Conservation (phyloP, 2,888 invertebrate species). For the Athalia cordata region DNA sequence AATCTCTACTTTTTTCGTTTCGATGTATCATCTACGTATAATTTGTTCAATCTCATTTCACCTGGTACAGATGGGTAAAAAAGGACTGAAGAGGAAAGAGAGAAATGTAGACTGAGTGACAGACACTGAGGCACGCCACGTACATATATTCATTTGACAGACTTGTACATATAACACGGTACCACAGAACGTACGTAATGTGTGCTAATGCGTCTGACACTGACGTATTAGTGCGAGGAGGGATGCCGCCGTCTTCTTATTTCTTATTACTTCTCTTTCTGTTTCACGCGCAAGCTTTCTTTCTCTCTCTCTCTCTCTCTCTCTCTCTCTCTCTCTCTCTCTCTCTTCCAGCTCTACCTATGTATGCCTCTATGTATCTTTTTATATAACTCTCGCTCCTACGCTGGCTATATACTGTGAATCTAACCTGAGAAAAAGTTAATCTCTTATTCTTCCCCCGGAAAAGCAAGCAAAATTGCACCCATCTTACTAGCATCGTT, state of each 20-base stretch:
- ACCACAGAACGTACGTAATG: constrained; percentile 50
- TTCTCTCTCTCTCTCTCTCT: not conserved
- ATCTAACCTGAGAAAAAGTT: constrained; percentile 5
- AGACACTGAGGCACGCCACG: constrained; percentile 12
- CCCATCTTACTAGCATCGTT: constrained; percentile 18
- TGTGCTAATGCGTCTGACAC: constrained; percentile 52
- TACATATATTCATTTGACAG: constrained; percentile 19
- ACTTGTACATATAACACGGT: constrained; percentile 5
- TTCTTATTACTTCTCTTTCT: no score
- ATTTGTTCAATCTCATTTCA: not conserved
- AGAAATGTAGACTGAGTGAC: constrained; percentile 12
- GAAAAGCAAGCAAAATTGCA: constrained; percentile 18
- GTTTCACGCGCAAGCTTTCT: constrained; percentile 5
- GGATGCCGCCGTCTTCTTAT: not conserved
- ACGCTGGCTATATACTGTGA: no score
- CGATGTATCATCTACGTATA: no score
- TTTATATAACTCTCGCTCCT: no score
- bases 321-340: not conserved
- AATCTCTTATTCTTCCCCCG: constrained; percentile 20
- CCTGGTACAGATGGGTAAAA: not conserved
- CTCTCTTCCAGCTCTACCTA: not conserved
- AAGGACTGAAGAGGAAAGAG: not conserved
- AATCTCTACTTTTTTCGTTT: no score
- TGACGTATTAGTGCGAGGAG: constrained; percentile 55
- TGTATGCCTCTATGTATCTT: not conserved